Percentiles rank a stretch among this genome's conserved stretches.
These are phyloP conservation scores for Steatornis caripensis DNA, from an alignment of 2,113 vertebrate genomes.

Conservation along the genomic window DNA sequence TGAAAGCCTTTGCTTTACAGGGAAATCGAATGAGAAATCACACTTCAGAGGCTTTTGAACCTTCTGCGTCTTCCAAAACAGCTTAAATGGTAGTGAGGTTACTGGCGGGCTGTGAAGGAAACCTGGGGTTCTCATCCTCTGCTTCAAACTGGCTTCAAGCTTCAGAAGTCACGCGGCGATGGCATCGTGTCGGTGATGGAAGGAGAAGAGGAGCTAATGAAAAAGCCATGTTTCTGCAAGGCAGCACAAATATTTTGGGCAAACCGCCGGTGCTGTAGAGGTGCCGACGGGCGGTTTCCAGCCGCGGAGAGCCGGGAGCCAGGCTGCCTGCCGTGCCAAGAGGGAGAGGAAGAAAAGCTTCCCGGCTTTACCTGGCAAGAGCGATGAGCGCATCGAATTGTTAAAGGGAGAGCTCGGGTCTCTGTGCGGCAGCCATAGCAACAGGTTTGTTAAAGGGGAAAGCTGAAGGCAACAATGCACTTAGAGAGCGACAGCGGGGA, in stretches of 20 bases:
- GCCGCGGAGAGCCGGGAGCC: not conserved
- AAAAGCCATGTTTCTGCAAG: no score
- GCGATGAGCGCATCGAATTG: rapidly evolving
- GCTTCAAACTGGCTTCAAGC: not conserved
- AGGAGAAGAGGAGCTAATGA: not conserved
- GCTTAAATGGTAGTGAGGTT: not conserved
- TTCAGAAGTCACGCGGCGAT: rapidly evolving
- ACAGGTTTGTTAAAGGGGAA: not conserved
- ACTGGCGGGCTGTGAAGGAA: not conserved
- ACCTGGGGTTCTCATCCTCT: not conserved
- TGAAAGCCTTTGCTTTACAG: not conserved
- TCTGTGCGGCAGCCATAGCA: not conserved
- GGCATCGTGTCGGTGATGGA: not conserved
- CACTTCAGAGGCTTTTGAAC: not conserved
- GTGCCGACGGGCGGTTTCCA: rapidly evolving
- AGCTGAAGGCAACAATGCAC: not conserved
- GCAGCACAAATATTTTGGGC: no score
- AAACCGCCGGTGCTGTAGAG: no score
- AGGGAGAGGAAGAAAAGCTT: not conserved
- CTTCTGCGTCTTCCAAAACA: not conserved
- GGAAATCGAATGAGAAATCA: not conserved
- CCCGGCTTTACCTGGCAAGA: not conserved
- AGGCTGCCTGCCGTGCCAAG: rapidly evolving
- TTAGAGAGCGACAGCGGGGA: no score
- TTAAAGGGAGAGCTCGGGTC: not conserved